Evolutionary conservation across 1,140 invertebrate genomes (phyloP).

Genomic region (Rhopalosiphum padi): DNA sequence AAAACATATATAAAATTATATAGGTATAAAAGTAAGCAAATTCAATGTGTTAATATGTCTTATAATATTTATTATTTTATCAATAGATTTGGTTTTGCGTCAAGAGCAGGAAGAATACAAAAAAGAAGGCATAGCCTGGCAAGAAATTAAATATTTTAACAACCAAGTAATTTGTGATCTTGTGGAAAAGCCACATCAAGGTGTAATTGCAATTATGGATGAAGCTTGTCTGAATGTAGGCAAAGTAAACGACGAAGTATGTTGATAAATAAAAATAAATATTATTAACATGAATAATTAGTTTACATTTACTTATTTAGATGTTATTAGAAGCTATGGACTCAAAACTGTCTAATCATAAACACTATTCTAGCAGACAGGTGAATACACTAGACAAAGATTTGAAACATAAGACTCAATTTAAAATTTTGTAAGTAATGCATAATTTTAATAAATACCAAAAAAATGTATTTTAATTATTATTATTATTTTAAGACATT

Average conservation of each 20-base stretch:
- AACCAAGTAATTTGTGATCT: slow-evolving; percentile 94
- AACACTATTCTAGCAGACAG: slow-evolving; percentile 89
- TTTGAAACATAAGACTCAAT: slow-evolving; percentile 81
- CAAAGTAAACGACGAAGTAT: slow-evolving; percentile 85
- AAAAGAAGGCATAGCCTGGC: slow-evolving; percentile 90
- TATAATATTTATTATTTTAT: slow-evolving; percentile 55
- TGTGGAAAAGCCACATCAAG: slow-evolving; percentile 88
- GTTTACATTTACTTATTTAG: slow-evolving; percentile 62
- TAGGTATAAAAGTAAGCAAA: neutral
- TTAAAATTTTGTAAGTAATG: slow-evolving; percentile 74
- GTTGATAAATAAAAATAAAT: slow-evolving; percentile 40
- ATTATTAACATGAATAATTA: neutral
- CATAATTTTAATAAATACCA: neutral
- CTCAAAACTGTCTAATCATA: slow-evolving; percentile 82
- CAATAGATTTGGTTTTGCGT: slow-evolving; percentile 87
- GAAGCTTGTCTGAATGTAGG: slow-evolving; percentile 94
- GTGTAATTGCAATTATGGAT: slow-evolving; percentile 91
- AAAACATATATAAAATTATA: no score
- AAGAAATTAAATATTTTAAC: slow-evolving; percentile 90
- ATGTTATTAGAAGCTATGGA: slow-evolving; percentile 93
- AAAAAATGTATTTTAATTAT: neutral
- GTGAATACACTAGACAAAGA: slow-evolving; percentile 82
- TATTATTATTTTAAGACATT: slow-evolving; percentile 71
- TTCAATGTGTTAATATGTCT: neutral
- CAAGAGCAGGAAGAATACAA: slow-evolving; percentile 96